phyloP scores from a whole-genome alignment of 2,888 invertebrate genomes.

The Andricus curvator region DNA sequence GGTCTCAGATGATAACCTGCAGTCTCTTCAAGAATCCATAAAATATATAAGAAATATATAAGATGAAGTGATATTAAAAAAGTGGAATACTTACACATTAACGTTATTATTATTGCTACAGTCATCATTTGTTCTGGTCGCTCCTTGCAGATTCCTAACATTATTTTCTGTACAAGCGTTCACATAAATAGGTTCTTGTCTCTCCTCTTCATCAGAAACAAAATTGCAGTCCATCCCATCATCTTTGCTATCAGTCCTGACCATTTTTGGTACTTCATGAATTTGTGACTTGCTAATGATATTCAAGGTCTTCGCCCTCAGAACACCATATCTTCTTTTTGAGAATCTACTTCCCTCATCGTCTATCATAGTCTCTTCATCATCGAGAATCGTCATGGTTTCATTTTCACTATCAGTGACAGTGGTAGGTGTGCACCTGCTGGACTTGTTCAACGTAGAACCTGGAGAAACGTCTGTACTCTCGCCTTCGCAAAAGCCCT shows the following conservation, averaged over 20 bases:
- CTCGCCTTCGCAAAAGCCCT: constrained; percentile 76
- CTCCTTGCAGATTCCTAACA: constrained; percentile 58
- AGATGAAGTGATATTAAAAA: too few relatives aligned
- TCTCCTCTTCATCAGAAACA: constrained; percentile 70
- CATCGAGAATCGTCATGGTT: constrained; percentile 53
- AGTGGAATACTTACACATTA: constrained; percentile 45
- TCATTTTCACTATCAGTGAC: constrained; percentile 68
- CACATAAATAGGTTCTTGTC: constrained; percentile 71
- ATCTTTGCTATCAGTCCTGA: constrained; percentile 73
- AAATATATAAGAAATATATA: too few relatives aligned
- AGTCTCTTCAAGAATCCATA: too few relatives aligned
- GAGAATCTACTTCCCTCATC: constrained; percentile 43
- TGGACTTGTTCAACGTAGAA: constrained; percentile 72
- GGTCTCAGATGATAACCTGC: too few relatives aligned
- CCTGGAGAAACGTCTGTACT: constrained; percentile 74
- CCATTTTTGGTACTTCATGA: constrained; percentile 54
- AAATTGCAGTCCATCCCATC: constrained; percentile 76
- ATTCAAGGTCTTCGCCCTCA: constrained; percentile 51
- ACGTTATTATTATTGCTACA: constrained; percentile 56
- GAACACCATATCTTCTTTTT: constrained; percentile 50
- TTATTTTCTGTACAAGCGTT: constrained; percentile 69
- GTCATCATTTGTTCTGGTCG: constrained; percentile 50
- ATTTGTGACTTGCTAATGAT: constrained; percentile 32
- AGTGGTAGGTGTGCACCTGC: constrained; percentile 63
- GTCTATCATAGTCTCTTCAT: constrained; percentile 30